Evolutionary conservation across 2,888 invertebrate species (phyloP).

Genomic region (Mermis nigrescens): DNA sequence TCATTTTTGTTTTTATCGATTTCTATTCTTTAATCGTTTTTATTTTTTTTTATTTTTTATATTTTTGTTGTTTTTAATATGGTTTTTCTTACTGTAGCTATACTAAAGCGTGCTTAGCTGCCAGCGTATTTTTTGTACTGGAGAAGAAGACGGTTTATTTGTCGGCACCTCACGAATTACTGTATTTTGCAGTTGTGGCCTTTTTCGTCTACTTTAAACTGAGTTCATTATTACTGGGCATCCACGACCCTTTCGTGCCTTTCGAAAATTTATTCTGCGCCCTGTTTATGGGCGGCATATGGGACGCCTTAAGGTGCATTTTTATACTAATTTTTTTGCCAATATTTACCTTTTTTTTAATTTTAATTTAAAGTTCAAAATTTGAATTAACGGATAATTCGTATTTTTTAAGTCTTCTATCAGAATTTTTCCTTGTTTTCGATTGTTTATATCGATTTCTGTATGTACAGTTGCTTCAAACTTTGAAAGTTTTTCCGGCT

Average conservation of each 20-base stretch:
- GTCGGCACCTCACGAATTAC: slow-evolving; percentile 82
- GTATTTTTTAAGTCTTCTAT: too few species aligned
- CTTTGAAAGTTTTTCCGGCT: too few species aligned
- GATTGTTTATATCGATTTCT: too few species aligned
- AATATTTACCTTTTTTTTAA: too few species aligned
- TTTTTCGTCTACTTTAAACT: slow-evolving; percentile 43
- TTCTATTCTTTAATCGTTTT: too few species aligned
- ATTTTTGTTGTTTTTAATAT: too few species aligned
- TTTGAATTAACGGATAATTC: too few species aligned
- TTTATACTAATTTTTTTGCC: neutral
- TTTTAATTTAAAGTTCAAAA: too few species aligned
- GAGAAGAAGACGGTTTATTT: slow-evolving; percentile 91
- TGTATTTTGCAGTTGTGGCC: slow-evolving; percentile 67
- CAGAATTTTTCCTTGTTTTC: too few species aligned
- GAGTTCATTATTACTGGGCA: slow-evolving; percentile 80
- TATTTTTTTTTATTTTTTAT: too few species aligned
- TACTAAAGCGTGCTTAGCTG: slow-evolving; percentile 84
- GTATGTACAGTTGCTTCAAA: too few species aligned
- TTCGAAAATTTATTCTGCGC: slow-evolving; percentile 96
- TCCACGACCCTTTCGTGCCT: slow-evolving; percentile 94
- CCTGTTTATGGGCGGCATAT: slow-evolving; percentile 86
- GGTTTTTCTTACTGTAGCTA: slow-evolving; percentile 46
- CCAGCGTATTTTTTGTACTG: slow-evolving; percentile 80
- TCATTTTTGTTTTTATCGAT: too few species aligned
- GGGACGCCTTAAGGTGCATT: slow-evolving; percentile 57